Evolutionary conservation across 92 coral and sea anemone species (phyloP).

Genomic region (Ricordea florida): DNA sequence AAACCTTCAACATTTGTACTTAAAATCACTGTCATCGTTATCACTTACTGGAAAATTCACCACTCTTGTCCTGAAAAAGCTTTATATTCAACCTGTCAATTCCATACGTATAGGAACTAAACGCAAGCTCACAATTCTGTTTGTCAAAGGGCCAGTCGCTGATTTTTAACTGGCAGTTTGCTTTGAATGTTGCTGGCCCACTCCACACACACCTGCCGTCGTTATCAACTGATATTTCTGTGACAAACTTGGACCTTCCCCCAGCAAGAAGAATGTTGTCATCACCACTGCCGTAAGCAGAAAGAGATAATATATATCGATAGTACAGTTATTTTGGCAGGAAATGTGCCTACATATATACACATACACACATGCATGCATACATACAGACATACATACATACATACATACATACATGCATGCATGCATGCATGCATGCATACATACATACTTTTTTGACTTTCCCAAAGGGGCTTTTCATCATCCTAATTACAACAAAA

Average conservation of each 20-base stretch:
- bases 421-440: too few species aligned
- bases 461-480: too few species aligned
- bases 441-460: too few species aligned
- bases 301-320: too few species aligned
- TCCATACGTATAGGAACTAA: constrained; percentile 64
- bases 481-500: too few species aligned
- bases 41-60: constrained; percentile 18
- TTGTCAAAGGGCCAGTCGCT: constrained; percentile 70
- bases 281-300: constrained; percentile 73
- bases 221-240: constrained; percentile 38
- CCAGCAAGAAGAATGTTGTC: constrained; percentile 50
- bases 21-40: neutral
- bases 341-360: neutral
- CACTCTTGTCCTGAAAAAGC: constrained; percentile 18
- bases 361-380: too few species aligned
- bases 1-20: too few species aligned
- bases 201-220: constrained; percentile 60
- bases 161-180: constrained; percentile 62
- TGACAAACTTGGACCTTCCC: constrained; percentile 53
- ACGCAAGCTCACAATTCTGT: constrained; percentile 60
- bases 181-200: constrained; percentile 72
- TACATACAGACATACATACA: too few species aligned
- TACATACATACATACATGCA: too few species aligned
- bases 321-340: constrained; percentile 9
- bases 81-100: constrained; percentile 27